Percentiles rank a stretch among this genome's conserved stretches.
These are phyloP conservation scores for Graphium colonna DNA, from an alignment of 2,888 invertebrate genomes.

Conservation along the genomic window DNA sequence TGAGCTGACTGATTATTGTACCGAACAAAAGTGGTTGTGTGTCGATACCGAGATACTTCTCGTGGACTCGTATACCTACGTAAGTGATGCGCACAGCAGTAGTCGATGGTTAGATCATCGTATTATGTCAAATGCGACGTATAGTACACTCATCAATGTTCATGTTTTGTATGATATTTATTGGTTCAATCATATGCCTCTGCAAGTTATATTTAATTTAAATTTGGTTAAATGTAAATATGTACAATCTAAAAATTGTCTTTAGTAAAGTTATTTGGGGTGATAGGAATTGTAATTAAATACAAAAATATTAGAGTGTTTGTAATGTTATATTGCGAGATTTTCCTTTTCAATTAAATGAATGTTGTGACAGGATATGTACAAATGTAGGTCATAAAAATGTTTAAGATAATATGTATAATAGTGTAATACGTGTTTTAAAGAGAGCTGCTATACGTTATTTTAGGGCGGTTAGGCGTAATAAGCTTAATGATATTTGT, in stretches of 20 bases:
- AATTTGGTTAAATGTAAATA: background rate
- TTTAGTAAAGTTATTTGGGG: slow-evolving; percentile 2
- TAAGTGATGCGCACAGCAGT: slow-evolving; percentile 18
- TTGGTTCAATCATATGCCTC: slow-evolving; percentile 22
- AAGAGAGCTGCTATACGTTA: no score
- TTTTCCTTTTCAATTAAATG: background rate
- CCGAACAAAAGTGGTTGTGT: slow-evolving; percentile 13
- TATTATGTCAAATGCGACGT: slow-evolving; percentile 13
- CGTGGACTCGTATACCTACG: slow-evolving; percentile 8
- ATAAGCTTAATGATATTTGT: no score
- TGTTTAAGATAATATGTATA: no score
- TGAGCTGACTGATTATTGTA: slow-evolving; percentile 19
- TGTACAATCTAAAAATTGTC: background rate
- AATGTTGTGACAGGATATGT: background rate
- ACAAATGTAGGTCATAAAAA: background rate
- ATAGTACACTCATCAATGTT: slow-evolving; percentile 13
- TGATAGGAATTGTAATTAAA: background rate
- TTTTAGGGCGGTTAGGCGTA: no score
- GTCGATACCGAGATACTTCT: slow-evolving; percentile 10
- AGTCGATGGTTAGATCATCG: slow-evolving; percentile 22
- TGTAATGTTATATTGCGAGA: background rate
- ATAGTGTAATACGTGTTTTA: background rate
- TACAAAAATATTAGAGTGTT: background rate
- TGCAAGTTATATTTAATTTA: slow-evolving; percentile 10
- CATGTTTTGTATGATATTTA: slow-evolving; percentile 15